Base-by-base conservation (phyloP, 2,888 invertebrate genomes). In the Coenonympha arcania region DNA sequence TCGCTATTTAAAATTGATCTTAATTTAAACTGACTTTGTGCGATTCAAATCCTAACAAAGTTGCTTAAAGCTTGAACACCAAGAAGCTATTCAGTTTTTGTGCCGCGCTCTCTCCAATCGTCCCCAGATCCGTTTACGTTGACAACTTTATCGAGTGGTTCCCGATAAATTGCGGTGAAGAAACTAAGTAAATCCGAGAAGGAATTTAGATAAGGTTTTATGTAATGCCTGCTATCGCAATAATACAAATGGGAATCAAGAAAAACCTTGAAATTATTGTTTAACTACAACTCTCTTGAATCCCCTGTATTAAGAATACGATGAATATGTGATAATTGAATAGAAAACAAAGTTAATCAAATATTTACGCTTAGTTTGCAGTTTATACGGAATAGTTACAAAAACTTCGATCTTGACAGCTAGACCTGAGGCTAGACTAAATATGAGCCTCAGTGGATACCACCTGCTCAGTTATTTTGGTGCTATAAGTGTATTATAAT, bases 161-260 rank as follows among this genome's bases (percentile, higher is more conserved):
- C 83, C 81, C 86, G 84, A 85, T 85, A 85, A 85, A 83, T 84
- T 82, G 84, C 82, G 82, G 82, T 79, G 77, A 80, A 80, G 82
- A 84, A 83, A 84, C 84, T 85, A 85, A 85, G 85, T 85, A 83
- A 85, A 85, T 85, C 84, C 83, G 76, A 81, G 80, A 83, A 76
- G 81, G 84, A 81, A 84, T 85, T 85, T 80, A 85, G 85, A 85
- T 85, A 85, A 85, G 85, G 85, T 85, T 79, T 73, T 77, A 76
- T n/a, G 82, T 83, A 84, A 84, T 83, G 85, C 79, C 81, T 81
- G 76, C 70, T 69, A 68, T 70, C 69, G 72, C 74, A 72, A 74
- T 82, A 84, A 82, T 83, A 85, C 83, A 83, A 83, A 83, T 80
- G 77, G 69, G 73, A 75, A 76, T 65, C 71, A 66, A 71, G 22